Base-by-base conservation (phyloP, 2,888 invertebrate species). In the Harmothoe impar region DNA sequence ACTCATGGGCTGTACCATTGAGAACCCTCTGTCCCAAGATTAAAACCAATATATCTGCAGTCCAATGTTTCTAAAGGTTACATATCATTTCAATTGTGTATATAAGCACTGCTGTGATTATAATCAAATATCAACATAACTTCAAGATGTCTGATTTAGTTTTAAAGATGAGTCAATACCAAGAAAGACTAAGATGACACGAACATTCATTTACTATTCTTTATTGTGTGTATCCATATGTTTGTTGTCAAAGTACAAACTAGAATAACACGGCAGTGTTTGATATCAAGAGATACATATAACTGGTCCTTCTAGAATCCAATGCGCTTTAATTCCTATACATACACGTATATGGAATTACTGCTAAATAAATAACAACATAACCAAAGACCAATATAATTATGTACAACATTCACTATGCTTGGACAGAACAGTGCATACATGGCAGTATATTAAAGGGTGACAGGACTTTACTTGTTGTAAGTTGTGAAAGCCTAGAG, bases 311-410 rank as follows among this genome's bases (percentile, higher is more conserved):
- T 33, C 15, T 43, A 43, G n/a, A 33, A 3, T 43, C 20, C 31
- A 77, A 31, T 77, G 77, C 25, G 62, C 7, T 77, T 31, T 25
- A 77, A 81, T 81, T 33, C 0, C 81, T 43, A 33, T 81, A 81
- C 81, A 81, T 33, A 77, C 3, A 31, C 0, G 31, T 31, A 29
- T 31, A 77, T 77, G 25, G 29, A 43, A 81, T 81, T 23, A 81
- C 43, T 35, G 81, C 81, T 81, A 81, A 81, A 81, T 81, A 81
- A 81, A 81, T 81, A 81, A 81, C 81, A 81, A 43, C 33, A 35
- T 81, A 35, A 81, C 43, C 35, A 33, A 81, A 81, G 0, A 0
- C 81, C 81, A 33, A 29, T 20, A 35, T 7, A 35, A 20, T 43
- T 81, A 81, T 81, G n/a, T 81, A 81, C 81, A 81, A 81, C 81